Conservation (phyloP, 2,888 invertebrate genomes). For the Amblyteles armatorius region DNA sequence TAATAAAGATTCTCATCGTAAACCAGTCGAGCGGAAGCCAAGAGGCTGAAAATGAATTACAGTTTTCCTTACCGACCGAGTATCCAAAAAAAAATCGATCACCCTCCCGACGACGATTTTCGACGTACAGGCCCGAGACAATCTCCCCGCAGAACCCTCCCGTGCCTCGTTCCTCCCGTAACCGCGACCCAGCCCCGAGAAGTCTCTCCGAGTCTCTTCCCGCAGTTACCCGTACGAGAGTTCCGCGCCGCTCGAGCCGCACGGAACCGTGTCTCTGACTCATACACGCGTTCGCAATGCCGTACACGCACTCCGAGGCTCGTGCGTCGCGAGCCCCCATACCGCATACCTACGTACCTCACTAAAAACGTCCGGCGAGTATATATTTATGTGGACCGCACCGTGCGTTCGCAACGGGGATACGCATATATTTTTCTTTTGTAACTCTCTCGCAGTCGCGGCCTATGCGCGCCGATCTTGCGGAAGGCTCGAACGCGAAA, state of each 20-base stretch:
- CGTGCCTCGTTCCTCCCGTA: not conserved
- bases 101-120: not conserved
- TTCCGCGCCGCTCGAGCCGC: conserved; percentile 1
- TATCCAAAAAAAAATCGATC: not conserved
- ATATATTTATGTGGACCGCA: conserved; percentile 62
- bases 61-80: not conserved
- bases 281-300: conserved; percentile 59
- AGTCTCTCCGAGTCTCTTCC: not conserved
- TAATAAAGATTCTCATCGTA: too few relatives aligned
- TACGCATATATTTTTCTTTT: not conserved
- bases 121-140: not conserved
- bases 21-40: too few relatives aligned
- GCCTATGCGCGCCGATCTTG: not conserved
- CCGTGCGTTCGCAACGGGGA: not conserved
- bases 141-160: not conserved
- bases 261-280: conserved; percentile 43
- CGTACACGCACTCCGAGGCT: conserved; percentile 57
- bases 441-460: not conserved
- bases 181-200: not conserved
- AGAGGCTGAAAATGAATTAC: too few relatives aligned
- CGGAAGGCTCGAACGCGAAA: conserved; percentile 27
- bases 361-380: conserved; percentile 63
- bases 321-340: conserved; percentile 36
- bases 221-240: conserved; percentile 16
- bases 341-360: conserved; percentile 29